These are phyloP conservation scores for Forbesichthys agassizii DNA, from an alignment of 2,113 vertebrate genomes.

Conservation along the genomic window DNA sequence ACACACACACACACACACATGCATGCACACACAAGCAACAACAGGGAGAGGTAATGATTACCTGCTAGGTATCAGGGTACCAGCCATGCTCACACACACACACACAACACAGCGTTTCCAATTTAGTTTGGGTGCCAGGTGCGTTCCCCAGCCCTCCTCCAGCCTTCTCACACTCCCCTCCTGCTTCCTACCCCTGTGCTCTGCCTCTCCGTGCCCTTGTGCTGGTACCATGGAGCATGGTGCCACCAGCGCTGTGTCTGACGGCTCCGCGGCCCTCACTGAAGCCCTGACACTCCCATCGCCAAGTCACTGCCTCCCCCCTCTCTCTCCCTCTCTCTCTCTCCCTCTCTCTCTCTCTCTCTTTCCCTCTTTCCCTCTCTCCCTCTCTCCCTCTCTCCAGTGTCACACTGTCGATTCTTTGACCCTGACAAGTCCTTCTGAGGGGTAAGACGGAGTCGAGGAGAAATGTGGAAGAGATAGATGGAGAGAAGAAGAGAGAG, in stretches of 20 bases:
- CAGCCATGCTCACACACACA: constrained; percentile 54
- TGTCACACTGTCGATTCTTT: constrained; percentile 62
- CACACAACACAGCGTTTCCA: constrained; percentile 75
- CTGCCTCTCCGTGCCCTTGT: background rate
- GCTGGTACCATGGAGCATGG: constrained; percentile 55
- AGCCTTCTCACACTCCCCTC: constrained; percentile 43
- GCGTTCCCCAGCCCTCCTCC: constrained; percentile 42
- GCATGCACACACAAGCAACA: constrained; percentile 30
- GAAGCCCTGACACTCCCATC: constrained; percentile 26
- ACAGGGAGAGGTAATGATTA: constrained; percentile 64
- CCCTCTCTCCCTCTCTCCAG: constrained; percentile 36
- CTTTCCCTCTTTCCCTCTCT: constrained; percentile 34
- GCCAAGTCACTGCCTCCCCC: constrained; percentile 34
- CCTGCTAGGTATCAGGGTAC: constrained; percentile 70
- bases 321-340: constrained; percentile 40
- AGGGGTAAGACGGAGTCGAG: constrained; percentile 39
- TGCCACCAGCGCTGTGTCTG: constrained; percentile 67
- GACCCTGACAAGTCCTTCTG: constrained; percentile 69
- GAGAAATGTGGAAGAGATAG: constrained; percentile 11
- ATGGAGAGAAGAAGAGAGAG: constrained; percentile 21
- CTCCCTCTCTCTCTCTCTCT: constrained; percentile 43
- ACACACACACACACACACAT: constrained; percentile 26
- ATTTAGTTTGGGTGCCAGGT: constrained; percentile 71
- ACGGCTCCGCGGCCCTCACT: constrained; percentile 70
- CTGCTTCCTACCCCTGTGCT: constrained; percentile 23